A percentile compares a stretch with the other conserved stretches of the same genome.
phyloP scores from a whole-genome alignment of 1,140 invertebrate genomes.

The Microplitis demolitor region DNA sequence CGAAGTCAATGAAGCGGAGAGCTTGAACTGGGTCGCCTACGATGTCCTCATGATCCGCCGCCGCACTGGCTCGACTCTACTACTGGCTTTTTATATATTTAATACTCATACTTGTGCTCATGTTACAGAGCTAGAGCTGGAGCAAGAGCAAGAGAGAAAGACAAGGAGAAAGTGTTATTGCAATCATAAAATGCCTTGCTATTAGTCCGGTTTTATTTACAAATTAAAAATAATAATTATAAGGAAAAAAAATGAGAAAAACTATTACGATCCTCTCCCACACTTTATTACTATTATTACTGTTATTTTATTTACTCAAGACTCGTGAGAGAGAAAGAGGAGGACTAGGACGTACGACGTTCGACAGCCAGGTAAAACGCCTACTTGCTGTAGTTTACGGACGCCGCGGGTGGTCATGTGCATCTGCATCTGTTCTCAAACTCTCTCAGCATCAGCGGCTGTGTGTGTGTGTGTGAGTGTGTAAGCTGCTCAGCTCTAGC shows the following conservation, averaged over 20 bases:
- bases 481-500: background rate
- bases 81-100: background rate
- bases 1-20: constrained; percentile 19
- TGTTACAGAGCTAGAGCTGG: background rate
- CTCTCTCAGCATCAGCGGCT: constrained; percentile 8
- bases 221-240: too few relatives aligned
- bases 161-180: constrained; percentile 50
- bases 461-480: constrained; percentile 1
- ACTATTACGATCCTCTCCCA: constrained; percentile 41
- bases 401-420: constrained; percentile 34
- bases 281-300: constrained; percentile 44
- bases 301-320: constrained; percentile 3
- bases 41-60: constrained; percentile 44
- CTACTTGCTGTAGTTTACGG: constrained; percentile 32
- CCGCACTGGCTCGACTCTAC: too few relatives aligned
- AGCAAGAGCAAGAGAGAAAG: constrained; percentile 16
- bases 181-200: background rate
- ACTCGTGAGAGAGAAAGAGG: background rate
- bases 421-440: background rate
- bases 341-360: constrained; percentile 24
- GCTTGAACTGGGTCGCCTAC: constrained; percentile 45
- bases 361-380: constrained; percentile 39
- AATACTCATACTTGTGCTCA: too few relatives aligned
- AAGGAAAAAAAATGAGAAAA: constrained; percentile 19
- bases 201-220: too few relatives aligned